Conservation (phyloP, 2,888 invertebrate genomes). For the Antheraea yamamai region DNA sequence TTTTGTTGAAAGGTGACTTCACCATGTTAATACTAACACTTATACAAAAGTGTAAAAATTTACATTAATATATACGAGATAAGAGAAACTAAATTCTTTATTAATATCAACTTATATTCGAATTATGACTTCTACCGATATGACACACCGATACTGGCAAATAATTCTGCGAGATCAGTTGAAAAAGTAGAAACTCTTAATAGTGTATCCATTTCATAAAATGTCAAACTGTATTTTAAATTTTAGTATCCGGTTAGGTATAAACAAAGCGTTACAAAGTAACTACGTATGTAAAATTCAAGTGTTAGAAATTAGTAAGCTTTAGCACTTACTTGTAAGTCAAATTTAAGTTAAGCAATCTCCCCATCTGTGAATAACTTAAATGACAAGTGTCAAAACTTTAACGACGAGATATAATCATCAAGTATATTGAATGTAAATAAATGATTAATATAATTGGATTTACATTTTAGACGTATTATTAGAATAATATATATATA, state of each 20-base stretch:
- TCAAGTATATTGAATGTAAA: constrained; percentile 17
- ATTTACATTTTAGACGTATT: not conserved
- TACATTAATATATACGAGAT: too few relatives aligned
- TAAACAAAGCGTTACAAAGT: too few relatives aligned
- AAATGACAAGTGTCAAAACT: constrained; percentile 12
- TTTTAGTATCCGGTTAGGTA: too few relatives aligned
- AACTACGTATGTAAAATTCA: too few relatives aligned
- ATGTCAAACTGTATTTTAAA: too few relatives aligned
- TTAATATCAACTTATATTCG: too few relatives aligned
- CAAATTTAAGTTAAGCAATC: not conserved
- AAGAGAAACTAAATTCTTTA: too few relatives aligned
- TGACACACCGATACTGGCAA: not conserved
- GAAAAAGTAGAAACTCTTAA: not conserved
- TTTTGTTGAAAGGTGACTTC: not conserved
- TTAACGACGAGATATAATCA: constrained; percentile 14
- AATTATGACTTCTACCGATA: too few relatives aligned
- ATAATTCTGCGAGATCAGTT: not conserved
- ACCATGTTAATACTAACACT: not conserved
- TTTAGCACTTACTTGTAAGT: too few relatives aligned
- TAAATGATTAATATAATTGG: constrained; percentile 16
- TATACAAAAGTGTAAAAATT: not conserved
- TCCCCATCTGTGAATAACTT: not conserved
- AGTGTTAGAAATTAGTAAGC: too few relatives aligned
- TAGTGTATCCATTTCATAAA: not conserved
- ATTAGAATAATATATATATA: constrained; percentile 5